Conservation (phyloP, 2,113 vertebrate species). For the Barnardius zonarius region DNA sequence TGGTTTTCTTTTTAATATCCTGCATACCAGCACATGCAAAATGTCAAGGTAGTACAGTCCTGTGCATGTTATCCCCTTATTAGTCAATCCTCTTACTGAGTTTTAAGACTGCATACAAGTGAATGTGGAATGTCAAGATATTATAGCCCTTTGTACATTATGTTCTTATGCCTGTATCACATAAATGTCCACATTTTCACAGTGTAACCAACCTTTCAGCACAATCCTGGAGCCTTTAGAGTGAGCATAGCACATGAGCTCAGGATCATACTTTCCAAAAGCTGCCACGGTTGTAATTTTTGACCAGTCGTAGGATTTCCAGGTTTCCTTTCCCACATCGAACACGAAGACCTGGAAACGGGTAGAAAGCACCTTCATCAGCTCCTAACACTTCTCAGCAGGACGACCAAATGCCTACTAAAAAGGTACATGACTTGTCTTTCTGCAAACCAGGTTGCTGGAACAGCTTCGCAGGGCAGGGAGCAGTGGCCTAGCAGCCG, state of each 20-base stretch:
- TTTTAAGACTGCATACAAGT: background rate
- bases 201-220: slow-evolving; percentile 83
- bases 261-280: slow-evolving; percentile 87
- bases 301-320: slow-evolving; percentile 92
- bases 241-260: slow-evolving; percentile 91
- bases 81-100: background rate
- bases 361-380: background rate
- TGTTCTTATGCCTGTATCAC: rapidly evolving
- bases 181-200: background rate
- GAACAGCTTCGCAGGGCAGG: background rate
- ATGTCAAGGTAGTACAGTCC: background rate
- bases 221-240: slow-evolving; percentile 85
- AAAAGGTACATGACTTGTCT: rapidly evolving
- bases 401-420: rapidly evolving
- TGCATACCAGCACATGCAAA: background rate
- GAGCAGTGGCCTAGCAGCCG: background rate
- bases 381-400: background rate
- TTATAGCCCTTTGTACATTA: rapidly evolving
- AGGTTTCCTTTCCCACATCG: slow-evolving; percentile 83
- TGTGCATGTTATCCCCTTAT: background rate
- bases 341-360: slow-evolving; percentile 87
- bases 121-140: background rate
- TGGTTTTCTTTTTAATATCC: background rate
- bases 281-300: slow-evolving; percentile 88
- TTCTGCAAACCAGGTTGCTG: rapidly evolving